These are phyloP conservation scores for Procambarus virginalis DNA, from an alignment of 1,140 invertebrate genomes.

Conservation along the genomic window DNA sequence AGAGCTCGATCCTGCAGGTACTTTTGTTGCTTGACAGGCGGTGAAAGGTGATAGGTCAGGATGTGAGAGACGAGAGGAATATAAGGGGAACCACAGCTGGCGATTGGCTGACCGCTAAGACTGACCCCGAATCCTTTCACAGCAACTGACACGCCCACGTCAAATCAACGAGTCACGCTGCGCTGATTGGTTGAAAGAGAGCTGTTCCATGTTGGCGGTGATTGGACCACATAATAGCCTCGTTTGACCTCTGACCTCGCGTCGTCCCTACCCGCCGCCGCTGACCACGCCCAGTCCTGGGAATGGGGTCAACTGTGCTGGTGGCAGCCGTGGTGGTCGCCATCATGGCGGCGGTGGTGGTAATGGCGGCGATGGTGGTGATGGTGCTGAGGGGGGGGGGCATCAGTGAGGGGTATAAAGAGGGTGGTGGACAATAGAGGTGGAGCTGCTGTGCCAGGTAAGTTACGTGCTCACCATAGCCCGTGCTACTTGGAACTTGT, in stretches of 20 bases:
- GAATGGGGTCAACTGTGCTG: slow-evolving; percentile 15
- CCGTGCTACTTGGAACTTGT: no score
- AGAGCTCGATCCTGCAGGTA: no score
- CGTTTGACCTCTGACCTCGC: slow-evolving; percentile 30
- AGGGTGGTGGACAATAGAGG: no score
- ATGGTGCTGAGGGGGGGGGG: no score
- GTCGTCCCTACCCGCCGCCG: neutral
- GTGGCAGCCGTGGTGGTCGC: neutral
- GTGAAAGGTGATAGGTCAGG: neutral
- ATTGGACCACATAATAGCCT: slow-evolving; percentile 45
- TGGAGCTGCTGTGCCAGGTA: no score
- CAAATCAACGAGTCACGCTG: slow-evolving; percentile 52
- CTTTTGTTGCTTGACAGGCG: neutral
- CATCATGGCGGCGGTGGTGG: no score
- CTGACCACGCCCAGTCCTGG: slow-evolving; percentile 48
- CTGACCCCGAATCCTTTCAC: neutral
- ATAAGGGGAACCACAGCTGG: neutral
- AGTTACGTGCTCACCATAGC: no score
- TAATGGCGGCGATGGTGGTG: neutral
- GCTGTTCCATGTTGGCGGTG: slow-evolving; percentile 18
- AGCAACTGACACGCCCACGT: slow-evolving; percentile 23
- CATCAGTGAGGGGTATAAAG: no score
- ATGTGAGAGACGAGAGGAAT: no score
- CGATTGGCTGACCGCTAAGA: slow-evolving; percentile 36
- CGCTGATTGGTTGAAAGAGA: slow-evolving; percentile 29